phyloP scores from a whole-genome alignment of 2,888 invertebrate genomes.

The Hirudinaria manillensis region DNA sequence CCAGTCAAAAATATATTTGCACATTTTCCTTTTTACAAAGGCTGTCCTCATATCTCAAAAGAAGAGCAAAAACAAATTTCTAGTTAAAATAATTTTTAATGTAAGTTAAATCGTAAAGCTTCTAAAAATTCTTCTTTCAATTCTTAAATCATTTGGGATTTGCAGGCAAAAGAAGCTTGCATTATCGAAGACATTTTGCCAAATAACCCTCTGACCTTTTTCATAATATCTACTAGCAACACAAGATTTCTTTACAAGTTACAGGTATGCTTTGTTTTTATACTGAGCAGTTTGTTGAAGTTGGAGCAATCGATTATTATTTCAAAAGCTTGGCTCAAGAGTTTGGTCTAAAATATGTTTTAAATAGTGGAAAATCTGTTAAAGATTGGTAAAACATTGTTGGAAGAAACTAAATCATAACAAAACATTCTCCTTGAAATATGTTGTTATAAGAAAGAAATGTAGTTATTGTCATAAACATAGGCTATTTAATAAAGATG shows the following conservation, averaged over 20 bases:
- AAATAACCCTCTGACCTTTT: neutral
- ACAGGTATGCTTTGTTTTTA: neutral
- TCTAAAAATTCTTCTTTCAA: neutral
- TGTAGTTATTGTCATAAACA: no score
- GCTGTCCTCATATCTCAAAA: conserved; percentile 4
- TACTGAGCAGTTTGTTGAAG: neutral
- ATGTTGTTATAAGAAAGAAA: no score
- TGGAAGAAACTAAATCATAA: no score
- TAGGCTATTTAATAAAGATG: no score
- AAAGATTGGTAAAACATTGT: no score
- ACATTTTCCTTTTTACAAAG: conserved; percentile 11
- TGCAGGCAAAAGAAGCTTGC: neutral
- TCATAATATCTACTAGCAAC: neutral
- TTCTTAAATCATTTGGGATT: neutral
- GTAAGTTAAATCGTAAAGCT: neutral
- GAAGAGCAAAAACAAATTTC: conserved; percentile 14
- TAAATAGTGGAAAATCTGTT: no score
- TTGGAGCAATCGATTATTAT: neutral
- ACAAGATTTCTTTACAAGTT: neutral
- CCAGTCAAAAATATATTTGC: neutral
- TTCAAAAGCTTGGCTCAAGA: neutral
- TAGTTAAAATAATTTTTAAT: conserved; percentile 18
- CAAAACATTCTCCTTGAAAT: no score
- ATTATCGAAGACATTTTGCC: neutral
- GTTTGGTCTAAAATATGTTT: no score